Conservation (phyloP, 2,113 vertebrate genomes). For the Microtus oregoni region DNA sequence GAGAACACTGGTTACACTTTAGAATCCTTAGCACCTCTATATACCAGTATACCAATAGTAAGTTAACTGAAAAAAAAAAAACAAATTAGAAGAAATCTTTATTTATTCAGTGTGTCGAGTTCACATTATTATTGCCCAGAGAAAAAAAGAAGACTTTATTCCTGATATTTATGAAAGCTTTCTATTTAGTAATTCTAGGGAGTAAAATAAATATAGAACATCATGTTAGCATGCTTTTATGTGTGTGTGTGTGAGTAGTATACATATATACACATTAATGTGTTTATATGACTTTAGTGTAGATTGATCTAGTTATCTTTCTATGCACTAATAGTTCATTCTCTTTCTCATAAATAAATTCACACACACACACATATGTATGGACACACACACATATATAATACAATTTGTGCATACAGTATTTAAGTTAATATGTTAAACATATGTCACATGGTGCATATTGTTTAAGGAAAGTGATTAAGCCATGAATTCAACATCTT, state of each 20-base stretch:
- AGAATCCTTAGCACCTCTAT: not conserved
- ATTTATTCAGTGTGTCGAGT: not conserved
- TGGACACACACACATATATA: not conserved
- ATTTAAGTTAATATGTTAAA: not conserved
- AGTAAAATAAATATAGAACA: not conserved
- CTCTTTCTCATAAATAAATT: not conserved
- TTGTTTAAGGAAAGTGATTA: not conserved
- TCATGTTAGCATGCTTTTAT: not conserved
- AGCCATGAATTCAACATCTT: not conserved
- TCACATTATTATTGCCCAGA: not conserved
- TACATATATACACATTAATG: too few relatives aligned
- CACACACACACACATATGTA: too few relatives aligned
- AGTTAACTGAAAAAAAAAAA: not conserved
- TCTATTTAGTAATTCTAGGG: not conserved
- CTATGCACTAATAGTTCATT: not conserved
- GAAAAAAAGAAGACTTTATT: not conserved
- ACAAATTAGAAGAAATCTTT: not conserved
- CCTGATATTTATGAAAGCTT: not conserved
- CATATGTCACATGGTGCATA: not conserved
- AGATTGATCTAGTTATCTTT: not conserved
- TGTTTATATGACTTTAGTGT: not conserved
- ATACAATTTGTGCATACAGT: not conserved
- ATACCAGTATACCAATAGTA: not conserved
- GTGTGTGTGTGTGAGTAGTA: not conserved
- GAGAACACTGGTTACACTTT: not conserved